Percentiles rank a stretch among this genome's conserved stretches.
Conservation (phyloP, 2,888 invertebrate species). For the Physocephala rufipes region DNA sequence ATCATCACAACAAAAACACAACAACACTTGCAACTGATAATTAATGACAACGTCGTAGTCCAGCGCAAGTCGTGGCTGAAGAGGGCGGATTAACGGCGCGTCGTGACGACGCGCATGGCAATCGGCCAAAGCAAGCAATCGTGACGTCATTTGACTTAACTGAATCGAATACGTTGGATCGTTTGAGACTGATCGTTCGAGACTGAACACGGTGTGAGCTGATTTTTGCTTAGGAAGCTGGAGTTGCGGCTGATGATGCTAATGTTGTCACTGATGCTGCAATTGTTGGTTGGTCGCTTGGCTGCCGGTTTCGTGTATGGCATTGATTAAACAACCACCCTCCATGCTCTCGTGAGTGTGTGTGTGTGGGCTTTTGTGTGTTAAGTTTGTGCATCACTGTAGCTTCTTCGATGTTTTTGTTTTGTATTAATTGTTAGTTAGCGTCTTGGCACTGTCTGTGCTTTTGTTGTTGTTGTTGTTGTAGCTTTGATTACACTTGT, state of each 20-base stretch:
- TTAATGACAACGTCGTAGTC: neutral
- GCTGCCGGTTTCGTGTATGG: neutral
- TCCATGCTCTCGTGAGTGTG: neutral
- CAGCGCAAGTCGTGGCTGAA: neutral
- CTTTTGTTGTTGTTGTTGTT: conserved; percentile 27
- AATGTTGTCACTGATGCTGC: neutral
- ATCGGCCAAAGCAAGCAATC: too few relatives aligned
- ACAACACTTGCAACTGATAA: conserved; percentile 30
- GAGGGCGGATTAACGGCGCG: too few relatives aligned
- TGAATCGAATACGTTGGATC: too few relatives aligned
- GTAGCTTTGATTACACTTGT: neutral
- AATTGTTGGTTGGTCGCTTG: neutral
- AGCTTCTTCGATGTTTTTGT: neutral
- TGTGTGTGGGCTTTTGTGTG: conserved; percentile 5
- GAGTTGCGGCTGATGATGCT: neutral
- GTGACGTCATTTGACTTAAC: too few relatives aligned
- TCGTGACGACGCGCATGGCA: too few relatives aligned
- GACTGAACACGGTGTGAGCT: neutral
- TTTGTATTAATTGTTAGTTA: neutral
- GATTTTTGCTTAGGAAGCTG: neutral
- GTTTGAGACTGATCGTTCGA: too few relatives aligned
- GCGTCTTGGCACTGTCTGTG: neutral
- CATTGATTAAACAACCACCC: neutral
- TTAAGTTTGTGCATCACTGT: conserved; percentile 10
- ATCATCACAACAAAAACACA: conserved; percentile 23